phyloP scores from a whole-genome alignment of 2,888 invertebrate genomes.

The Auanema freiburgensis region DNA sequence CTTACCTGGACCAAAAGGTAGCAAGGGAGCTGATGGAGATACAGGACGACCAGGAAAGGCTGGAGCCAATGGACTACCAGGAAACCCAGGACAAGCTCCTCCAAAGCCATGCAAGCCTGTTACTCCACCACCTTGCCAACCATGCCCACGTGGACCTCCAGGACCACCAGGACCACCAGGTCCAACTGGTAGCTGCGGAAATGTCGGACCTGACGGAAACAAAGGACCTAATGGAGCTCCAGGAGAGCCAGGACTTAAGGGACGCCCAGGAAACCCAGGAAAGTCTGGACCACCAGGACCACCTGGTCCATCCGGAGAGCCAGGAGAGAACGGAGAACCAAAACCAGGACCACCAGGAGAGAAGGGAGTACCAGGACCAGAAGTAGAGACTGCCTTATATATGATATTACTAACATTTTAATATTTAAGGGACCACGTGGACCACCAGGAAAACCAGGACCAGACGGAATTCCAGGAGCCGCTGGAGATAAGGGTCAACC shows the following conservation, averaged over 20 bases:
- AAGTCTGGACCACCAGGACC: conserved; percentile 46
- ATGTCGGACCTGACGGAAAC: conserved; percentile 29
- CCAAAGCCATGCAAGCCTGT: conserved; percentile 44
- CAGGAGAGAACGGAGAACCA: not conserved
- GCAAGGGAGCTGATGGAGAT: conserved; percentile 35
- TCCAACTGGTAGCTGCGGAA: conserved; percentile 14
- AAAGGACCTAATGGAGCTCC: conserved; percentile 37
- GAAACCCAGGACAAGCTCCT: conserved; percentile 39
- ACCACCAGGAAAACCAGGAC: conserved; percentile 18
- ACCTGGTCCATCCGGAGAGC: conserved; percentile 17
- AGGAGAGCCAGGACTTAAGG: conserved; percentile 34
- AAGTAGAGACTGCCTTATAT: too few species aligned
- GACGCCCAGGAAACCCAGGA: conserved; percentile 40
- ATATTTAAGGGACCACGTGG: conserved; percentile 9
- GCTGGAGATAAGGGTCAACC: conserved; percentile 24
- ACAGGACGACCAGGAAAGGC: conserved; percentile 44
- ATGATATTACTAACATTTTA: too few species aligned
- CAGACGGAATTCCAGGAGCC: conserved; percentile 18
- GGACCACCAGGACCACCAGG: conserved; percentile 22
- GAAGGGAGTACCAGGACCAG: conserved; percentile 23
- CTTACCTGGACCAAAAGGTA: conserved; percentile 38
- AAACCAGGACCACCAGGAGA: conserved; percentile 45
- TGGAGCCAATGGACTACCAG: conserved; percentile 44
- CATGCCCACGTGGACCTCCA: conserved; percentile 37
- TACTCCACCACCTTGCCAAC: conserved; percentile 45